Percentiles rank a stretch among this genome's conserved stretches.
Evolutionary conservation across 2,797 vertebrate genomes (phyloP).

Genomic region (Nannoperca obscura): DNA sequence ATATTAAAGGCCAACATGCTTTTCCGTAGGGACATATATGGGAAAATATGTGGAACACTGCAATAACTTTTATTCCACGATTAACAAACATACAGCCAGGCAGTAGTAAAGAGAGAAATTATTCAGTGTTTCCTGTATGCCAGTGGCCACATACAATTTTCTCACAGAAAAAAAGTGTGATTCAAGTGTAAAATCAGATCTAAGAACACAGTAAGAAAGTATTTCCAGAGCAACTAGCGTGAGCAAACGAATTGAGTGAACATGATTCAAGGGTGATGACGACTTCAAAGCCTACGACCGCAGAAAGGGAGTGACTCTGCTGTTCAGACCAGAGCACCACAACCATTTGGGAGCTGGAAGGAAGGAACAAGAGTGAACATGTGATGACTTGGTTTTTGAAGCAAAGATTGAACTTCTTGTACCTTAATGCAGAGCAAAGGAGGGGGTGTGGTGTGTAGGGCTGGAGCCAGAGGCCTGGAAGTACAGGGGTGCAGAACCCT

Average conservation of each 20-base stretch:
- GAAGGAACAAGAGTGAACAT: slow-evolving; percentile 53
- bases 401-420: slow-evolving; percentile 16
- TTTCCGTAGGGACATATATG: neutral
- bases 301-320: slow-evolving; percentile 44
- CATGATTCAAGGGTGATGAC: slow-evolving; percentile 33
- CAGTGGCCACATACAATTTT: neutral
- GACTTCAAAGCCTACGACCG: slow-evolving; percentile 14
- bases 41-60: neutral
- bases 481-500: slow-evolving; percentile 28
- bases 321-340: slow-evolving; percentile 16
- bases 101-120: neutral
- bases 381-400: slow-evolving; percentile 43
- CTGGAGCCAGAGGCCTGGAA: slow-evolving; percentile 35
- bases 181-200: neutral
- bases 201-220: neutral
- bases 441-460: neutral
- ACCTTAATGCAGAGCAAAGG: neutral
- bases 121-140: neutral
- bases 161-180: neutral
- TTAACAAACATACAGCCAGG: neutral
- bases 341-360: slow-evolving; percentile 16
- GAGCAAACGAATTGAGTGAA: neutral
- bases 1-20: neutral
- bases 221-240: slow-evolving; percentile 1
- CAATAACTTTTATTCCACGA: neutral